Conservation (phyloP, 1,140 invertebrate species). For the Conus ventricosus region DNA sequence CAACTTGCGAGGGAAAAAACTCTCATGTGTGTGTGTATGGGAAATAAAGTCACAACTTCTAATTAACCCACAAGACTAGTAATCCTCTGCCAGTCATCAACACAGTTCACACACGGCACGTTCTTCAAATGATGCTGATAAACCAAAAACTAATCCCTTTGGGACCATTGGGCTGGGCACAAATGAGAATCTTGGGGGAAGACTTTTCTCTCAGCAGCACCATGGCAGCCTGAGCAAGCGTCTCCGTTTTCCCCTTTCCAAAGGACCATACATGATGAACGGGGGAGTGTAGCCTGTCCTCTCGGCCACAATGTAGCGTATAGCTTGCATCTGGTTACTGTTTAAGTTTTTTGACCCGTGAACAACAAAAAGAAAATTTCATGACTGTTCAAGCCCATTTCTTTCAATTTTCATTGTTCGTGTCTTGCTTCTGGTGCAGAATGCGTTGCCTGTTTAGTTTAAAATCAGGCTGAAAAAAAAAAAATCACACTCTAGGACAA, state of each 20-base stretch:
- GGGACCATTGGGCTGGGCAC: constrained; percentile 89
- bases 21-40: too few relatives aligned
- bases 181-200: constrained; percentile 85
- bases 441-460: too few relatives aligned
- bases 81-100: neutral
- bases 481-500: too few relatives aligned
- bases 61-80: neutral
- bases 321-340: constrained; percentile 64
- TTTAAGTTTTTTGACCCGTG: constrained; percentile 63
- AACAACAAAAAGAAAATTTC: neutral
- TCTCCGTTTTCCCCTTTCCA: constrained; percentile 93
- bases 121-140: neutral
- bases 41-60: too few relatives aligned
- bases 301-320: constrained; percentile 64
- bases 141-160: neutral
- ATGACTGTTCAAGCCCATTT: neutral
- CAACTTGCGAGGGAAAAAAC: too few relatives aligned
- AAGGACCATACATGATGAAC: constrained; percentile 89
- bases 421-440: too few relatives aligned
- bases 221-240: constrained; percentile 83
- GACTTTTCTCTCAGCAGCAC: constrained; percentile 82
- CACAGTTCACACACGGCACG: neutral
- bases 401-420: too few relatives aligned
- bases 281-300: constrained; percentile 78
- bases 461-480: too few relatives aligned